Evolutionary conservation across 2,888 invertebrate genomes (phyloP).

Genomic region (Drosophila kanekoi): DNA sequence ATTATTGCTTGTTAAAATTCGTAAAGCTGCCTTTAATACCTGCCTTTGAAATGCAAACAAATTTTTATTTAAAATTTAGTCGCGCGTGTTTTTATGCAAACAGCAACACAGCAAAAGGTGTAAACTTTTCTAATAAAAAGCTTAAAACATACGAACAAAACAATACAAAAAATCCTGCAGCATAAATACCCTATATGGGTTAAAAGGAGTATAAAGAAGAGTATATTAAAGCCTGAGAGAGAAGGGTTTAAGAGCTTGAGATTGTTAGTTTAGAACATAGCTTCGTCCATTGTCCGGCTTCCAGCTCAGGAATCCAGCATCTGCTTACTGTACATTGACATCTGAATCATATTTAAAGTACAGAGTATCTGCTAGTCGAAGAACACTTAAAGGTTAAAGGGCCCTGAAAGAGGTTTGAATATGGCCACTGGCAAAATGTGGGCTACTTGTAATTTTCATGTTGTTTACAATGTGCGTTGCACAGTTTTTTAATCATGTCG

Average conservation of each 20-base stretch:
- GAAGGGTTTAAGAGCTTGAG: no score
- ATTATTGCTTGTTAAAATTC: conserved; percentile 9
- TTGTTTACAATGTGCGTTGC: conserved; percentile 30
- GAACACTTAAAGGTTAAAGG: not conserved
- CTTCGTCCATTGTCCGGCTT: no score
- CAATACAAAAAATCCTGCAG: not conserved
- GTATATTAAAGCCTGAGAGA: no score
- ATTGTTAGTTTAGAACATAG: no score
- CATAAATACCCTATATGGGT: not conserved
- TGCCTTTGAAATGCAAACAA: conserved; percentile 3
- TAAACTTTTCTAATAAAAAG: conserved; percentile 62
- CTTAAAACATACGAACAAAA: conserved; percentile 31
- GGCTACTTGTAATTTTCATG: conserved; percentile 41
- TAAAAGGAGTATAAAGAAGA: no score
- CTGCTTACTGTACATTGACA: no score
- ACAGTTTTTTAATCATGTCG: conserved; percentile 61
- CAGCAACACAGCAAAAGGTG: conserved; percentile 28
- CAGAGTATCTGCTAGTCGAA: conserved; percentile 7
- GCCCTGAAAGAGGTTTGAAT: conserved; percentile 5
- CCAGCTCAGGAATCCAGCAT: no score
- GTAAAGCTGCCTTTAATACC: not conserved
- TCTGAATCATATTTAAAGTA: not conserved
- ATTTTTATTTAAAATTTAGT: conserved; percentile 5
- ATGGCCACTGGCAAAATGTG: conserved; percentile 27
- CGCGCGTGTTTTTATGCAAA: conserved; percentile 4